phyloP scores from a whole-genome alignment of 2,113 vertebrate genomes.

The Tachysurus vachellii region DNA sequence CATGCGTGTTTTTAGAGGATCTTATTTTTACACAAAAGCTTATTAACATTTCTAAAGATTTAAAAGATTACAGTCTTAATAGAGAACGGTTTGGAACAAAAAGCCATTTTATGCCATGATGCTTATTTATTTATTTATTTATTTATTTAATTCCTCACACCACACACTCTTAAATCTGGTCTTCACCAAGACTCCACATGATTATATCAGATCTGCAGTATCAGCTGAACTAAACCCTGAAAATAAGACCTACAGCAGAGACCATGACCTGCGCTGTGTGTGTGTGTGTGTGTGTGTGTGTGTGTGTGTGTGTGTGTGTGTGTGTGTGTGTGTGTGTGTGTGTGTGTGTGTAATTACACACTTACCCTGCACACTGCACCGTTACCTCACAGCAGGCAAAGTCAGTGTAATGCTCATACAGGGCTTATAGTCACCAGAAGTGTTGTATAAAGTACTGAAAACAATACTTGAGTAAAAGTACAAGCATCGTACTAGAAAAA shows the following conservation, averaged over 20 bases:
- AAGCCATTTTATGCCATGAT: not conserved
- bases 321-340: not conserved
- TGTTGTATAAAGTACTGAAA: no score
- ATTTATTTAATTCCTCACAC: not conserved
- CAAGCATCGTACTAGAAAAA: no score
- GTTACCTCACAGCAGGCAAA: not conserved
- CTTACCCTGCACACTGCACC: not conserved
- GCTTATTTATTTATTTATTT: not conserved
- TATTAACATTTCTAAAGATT: not conserved
- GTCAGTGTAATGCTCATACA: not conserved
- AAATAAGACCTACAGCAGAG: conserved; percentile 1
- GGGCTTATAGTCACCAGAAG: no score
- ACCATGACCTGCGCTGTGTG: not conserved
- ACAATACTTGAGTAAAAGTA: no score
- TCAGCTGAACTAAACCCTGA: not conserved
- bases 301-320: not conserved
- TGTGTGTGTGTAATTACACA: not conserved
- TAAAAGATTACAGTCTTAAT: not conserved
- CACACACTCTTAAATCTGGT: not conserved
- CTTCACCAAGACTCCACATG: not conserved
- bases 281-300: not conserved
- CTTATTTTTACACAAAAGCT: not conserved
- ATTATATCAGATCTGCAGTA: not conserved
- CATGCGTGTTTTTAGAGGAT: not conserved
- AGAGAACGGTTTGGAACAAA: not conserved